These are phyloP conservation scores for Trididemnum clinides DNA, from an alignment of 23 tunicate genomes.

Conservation along the genomic window DNA sequence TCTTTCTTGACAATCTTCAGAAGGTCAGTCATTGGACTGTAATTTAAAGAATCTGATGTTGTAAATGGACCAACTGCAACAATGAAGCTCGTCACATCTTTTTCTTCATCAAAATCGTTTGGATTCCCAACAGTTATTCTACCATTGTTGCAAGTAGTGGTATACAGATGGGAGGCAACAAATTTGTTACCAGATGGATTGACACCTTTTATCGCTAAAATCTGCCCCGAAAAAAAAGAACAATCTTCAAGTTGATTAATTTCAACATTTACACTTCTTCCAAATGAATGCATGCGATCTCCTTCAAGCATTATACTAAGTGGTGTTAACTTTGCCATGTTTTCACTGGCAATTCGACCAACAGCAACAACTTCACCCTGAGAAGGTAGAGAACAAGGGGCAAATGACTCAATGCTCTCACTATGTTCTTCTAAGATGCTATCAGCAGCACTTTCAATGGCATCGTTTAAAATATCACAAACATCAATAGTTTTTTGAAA, in stretches of 20 bases:
- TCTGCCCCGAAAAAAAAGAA: constrained; percentile 87
- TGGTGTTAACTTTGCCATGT: constrained; percentile 38
- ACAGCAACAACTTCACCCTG: constrained; percentile 65
- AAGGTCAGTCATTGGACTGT: constrained; percentile 79
- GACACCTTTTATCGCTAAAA: constrained; percentile 61
- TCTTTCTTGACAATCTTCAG: constrained; percentile 48
- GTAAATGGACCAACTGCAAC: constrained; percentile 92
- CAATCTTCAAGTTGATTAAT: constrained; percentile 50
- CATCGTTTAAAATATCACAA: constrained; percentile 62
- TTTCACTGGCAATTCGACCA: constrained; percentile 64
- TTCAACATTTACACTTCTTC: constrained; percentile 59
- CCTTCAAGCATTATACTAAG: constrained; percentile 70
- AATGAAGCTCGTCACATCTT: constrained; percentile 11
- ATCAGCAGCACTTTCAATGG: constrained; percentile 49
- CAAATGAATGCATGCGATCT: constrained; percentile 51
- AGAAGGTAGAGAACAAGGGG: constrained; percentile 54
- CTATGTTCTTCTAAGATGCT: constrained; percentile 14
- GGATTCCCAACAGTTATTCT: constrained; percentile 15
- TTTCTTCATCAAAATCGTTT: neutral
- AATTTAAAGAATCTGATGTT: constrained; percentile 65
- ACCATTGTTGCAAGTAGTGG: constrained; percentile 17
- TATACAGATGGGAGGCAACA: constrained; percentile 32
- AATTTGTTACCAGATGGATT: constrained; percentile 80
- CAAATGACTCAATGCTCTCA: constrained; percentile 44
- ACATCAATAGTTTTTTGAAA: constrained; percentile 65